Percentiles rank a stretch among this genome's conserved stretches.
These are phyloP conservation scores for Himantopus leucocephalus DNA, from an alignment of 2,113 vertebrate species.

Conservation along the genomic window DNA sequence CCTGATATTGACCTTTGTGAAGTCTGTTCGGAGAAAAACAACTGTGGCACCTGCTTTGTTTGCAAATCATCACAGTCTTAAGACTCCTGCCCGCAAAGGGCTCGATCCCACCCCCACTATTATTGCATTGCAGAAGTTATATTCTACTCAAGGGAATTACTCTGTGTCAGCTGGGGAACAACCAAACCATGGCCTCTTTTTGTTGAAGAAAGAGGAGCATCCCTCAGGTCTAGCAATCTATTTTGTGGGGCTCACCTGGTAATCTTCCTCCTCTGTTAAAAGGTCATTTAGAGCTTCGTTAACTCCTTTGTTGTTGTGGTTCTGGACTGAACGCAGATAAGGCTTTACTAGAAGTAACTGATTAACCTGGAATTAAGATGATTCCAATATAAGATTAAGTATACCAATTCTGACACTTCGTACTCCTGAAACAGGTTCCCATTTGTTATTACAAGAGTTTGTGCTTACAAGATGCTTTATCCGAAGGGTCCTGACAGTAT, in stretches of 20 bases:
- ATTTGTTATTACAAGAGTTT: not conserved
- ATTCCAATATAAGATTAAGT: not conserved
- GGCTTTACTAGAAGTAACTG: constrained; percentile 89
- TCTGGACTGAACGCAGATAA: constrained; percentile 89
- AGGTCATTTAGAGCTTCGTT: constrained; percentile 90
- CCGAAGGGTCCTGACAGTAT: too few relatives aligned
- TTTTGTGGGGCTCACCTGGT: constrained; percentile 76
- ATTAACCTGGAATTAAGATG: constrained; percentile 73
- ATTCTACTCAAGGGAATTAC: not conserved
- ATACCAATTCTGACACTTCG: not conserved
- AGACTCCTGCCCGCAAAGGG: not conserved
- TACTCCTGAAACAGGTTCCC: not conserved
- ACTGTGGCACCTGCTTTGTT: not conserved
- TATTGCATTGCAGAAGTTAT: not conserved
- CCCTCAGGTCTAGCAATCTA: not conserved
- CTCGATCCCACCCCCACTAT: not conserved
- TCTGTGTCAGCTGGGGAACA: not conserved
- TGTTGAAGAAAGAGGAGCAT: not conserved
- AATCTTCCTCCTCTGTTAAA: constrained; percentile 90
- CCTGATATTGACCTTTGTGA: not conserved
- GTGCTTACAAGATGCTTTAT: not conserved
- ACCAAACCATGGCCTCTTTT: not conserved
- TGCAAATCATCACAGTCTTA: not conserved
- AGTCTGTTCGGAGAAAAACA: not conserved
- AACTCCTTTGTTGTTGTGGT: constrained; percentile 88